phyloP scores from a whole-genome alignment of 2,113 vertebrate genomes.

The Morphnarchus princeps region DNA sequence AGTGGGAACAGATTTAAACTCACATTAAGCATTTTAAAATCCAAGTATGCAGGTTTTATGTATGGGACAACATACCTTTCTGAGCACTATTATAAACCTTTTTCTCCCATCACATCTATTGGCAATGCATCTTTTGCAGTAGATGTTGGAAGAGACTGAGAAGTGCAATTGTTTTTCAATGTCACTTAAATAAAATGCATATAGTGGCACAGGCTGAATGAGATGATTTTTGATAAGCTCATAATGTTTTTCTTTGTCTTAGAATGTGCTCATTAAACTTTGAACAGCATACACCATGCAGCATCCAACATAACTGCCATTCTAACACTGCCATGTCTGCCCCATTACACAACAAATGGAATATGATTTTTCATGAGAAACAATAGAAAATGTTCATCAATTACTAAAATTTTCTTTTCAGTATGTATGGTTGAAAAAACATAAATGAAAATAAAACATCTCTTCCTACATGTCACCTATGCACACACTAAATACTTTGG shows the following conservation, averaged over 20 bases:
- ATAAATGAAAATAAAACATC: background rate
- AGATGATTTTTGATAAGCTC: background rate
- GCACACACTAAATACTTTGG: background rate
- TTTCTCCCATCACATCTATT: background rate
- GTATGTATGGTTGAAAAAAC: background rate
- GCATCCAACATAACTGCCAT: background rate
- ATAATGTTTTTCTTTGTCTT: constrained; percentile 25
- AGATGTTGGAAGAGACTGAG: background rate
- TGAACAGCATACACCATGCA: constrained; percentile 4
- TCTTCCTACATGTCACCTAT: background rate
- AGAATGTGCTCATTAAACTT: constrained; percentile 62
- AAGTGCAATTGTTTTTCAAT: background rate
- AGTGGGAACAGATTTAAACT: constrained; percentile 15
- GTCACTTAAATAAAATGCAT: background rate
- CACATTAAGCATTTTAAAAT: background rate
- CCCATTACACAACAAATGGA: constrained; percentile 31
- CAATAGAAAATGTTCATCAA: constrained; percentile 59
- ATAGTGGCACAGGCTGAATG: background rate
- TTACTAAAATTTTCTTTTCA: constrained; percentile 62
- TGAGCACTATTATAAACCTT: background rate
- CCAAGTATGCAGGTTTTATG: background rate
- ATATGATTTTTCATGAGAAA: constrained; percentile 71
- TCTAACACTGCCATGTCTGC: constrained; percentile 11
- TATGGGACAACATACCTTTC: background rate
- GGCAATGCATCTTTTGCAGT: background rate